A percentile compares a stretch with the other conserved stretches of the same genome.
Evolutionary conservation across 2,888 invertebrate genomes (phyloP).

Genomic region (Drosophila rellima): DNA sequence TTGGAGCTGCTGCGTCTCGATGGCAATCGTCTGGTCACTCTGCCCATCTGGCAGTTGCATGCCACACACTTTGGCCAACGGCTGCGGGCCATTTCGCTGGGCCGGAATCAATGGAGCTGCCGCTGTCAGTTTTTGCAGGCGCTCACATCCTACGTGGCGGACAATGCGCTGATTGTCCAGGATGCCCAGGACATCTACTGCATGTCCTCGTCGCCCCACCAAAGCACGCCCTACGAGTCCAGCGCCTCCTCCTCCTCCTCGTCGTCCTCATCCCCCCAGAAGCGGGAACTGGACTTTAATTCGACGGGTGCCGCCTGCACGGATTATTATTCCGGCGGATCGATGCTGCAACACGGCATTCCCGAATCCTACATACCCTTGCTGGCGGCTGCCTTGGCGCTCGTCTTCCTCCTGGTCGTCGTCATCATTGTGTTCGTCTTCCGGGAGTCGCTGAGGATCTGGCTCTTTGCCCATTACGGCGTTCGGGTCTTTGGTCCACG

Average conservation of each 20-base stretch:
- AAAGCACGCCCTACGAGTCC: slow-evolving; percentile 43
- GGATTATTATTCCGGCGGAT: slow-evolving; percentile 92
- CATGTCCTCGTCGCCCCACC: slow-evolving; percentile 86
- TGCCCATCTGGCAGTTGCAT: slow-evolving; percentile 91
- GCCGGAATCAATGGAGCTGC: slow-evolving; percentile 95
- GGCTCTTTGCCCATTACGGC: slow-evolving; percentile 95
- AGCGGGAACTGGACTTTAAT: slow-evolving; percentile 93
- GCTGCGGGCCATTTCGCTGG: slow-evolving; percentile 87
- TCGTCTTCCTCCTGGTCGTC: slow-evolving; percentile 91
- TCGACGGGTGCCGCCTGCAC: slow-evolving; percentile 91
- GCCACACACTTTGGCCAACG: slow-evolving; percentile 83
- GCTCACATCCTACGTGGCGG: slow-evolving; percentile 93
- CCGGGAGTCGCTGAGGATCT: slow-evolving; percentile 93
- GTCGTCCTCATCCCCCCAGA: slow-evolving; percentile 83
- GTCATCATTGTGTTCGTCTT: slow-evolving; percentile 93
- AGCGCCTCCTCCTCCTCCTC: not conserved
- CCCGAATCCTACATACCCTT: slow-evolving; percentile 93
- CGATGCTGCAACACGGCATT: slow-evolving; percentile 93
- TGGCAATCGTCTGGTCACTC: slow-evolving; percentile 93
- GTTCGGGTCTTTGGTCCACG: slow-evolving; percentile 92
- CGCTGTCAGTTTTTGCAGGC: slow-evolving; percentile 96
- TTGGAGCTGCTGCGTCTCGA: slow-evolving; percentile 93
- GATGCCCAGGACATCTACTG: slow-evolving; percentile 94
- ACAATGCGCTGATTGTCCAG: slow-evolving; percentile 92
- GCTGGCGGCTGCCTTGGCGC: slow-evolving; percentile 92